Conservation (phyloP, 2,797 vertebrate species). For the Cephalopachus bancanus region DNA sequence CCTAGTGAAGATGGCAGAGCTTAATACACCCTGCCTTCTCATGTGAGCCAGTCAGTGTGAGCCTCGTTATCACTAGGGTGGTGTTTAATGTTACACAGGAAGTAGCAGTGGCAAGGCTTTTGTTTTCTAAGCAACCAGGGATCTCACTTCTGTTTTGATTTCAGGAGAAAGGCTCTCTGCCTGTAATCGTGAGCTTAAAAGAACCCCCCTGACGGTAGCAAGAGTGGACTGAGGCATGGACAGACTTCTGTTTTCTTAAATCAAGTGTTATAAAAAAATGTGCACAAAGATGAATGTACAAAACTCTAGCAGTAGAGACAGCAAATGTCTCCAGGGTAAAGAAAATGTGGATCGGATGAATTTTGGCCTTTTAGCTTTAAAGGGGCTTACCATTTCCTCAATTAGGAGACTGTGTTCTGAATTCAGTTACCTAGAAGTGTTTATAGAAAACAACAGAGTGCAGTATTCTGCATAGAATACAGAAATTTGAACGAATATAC, state of each 20-base stretch:
- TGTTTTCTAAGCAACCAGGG: too few relatives aligned
- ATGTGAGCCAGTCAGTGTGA: not conserved
- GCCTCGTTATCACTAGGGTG: not conserved
- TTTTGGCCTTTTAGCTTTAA: not conserved
- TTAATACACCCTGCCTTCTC: not conserved
- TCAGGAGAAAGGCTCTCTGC: not conserved
- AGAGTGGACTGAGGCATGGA: not conserved
- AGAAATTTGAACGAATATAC: not conserved
- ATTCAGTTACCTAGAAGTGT: not conserved
- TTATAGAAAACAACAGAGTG: not conserved
- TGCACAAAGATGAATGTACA: not conserved
- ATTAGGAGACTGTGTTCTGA: slow-evolving; percentile 6
- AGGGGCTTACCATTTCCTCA: not conserved
- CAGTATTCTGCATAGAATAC: not conserved
- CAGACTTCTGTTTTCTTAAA: not conserved
- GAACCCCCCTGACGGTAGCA: not conserved
- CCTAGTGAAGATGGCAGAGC: not conserved
- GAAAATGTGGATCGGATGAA: not conserved
- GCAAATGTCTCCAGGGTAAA: not conserved
- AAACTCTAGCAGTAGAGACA: not conserved
- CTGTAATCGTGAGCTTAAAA: not conserved
- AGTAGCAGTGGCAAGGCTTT: not conserved
- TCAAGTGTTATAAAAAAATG: not conserved
- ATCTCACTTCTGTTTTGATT: not conserved
- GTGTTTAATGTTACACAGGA: not conserved